phyloP scores from a whole-genome alignment of 2,888 invertebrate species.

The Ophion ventricosus region DNA sequence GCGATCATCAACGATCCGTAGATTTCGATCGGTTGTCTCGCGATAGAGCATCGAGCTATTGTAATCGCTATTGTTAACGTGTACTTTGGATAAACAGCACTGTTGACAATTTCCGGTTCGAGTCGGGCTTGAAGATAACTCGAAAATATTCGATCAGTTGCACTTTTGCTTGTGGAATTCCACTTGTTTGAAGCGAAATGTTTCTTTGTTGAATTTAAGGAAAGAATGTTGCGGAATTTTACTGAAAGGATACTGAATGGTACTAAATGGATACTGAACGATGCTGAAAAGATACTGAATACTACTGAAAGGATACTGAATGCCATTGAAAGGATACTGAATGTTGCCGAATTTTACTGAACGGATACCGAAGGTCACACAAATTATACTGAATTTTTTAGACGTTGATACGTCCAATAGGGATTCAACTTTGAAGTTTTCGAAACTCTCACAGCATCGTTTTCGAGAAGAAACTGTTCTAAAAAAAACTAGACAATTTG shows the following conservation, averaged over 20 bases:
- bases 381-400: not conserved
- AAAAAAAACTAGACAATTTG: no score
- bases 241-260: not conserved
- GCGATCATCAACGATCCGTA: constrained; percentile 4
- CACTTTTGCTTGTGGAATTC: not conserved
- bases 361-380: not conserved
- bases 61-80: not conserved
- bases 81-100: not conserved
- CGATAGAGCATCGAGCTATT: constrained; percentile 17
- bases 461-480: not conserved
- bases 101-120: constrained; percentile 6
- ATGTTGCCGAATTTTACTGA: not conserved
- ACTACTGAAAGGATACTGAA: not conserved
- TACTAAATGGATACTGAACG: not conserved
- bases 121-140: not conserved
- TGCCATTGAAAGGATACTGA: not conserved
- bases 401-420: not conserved
- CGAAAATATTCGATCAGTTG: not conserved
- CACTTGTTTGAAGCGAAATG: not conserved
- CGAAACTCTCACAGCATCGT: not conserved
- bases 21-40: not conserved
- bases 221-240: not conserved
- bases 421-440: not conserved
- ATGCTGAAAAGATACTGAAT: not conserved
- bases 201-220: not conserved